Evolutionary conservation across 64 coral and sea anemone genomes (phyloP), one percentile per base, ranked within the genome.

Genomic region (Cladopsammia gracilis): DNA sequence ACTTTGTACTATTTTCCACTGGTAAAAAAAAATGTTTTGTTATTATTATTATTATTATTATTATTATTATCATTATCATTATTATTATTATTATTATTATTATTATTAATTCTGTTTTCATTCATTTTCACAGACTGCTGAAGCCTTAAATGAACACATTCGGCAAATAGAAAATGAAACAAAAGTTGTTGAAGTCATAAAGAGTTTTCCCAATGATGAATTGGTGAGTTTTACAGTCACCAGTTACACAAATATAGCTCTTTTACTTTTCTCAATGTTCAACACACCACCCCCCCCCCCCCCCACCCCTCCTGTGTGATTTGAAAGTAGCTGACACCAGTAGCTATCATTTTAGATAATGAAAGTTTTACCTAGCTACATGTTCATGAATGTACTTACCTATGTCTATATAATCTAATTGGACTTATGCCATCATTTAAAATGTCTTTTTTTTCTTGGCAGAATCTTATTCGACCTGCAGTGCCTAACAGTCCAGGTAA

Each of bases 151-250:
- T 78, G 98, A 99, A 69, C 98, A 99, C 49, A 91, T 99, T 77
- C 84, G 98, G 52, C 92, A 86, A 92, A 99, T 99, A 76, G 98
- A 99, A 76, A 99, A 99, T 58, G 98, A 99, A 77, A 90, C 98
- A 18, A 99, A 99, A 96, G 89, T 99, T 85, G 90, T 99, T 79
- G 91, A 99, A 89, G 72, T 99, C 51, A 99, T 99, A 61, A 99
- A 94, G 62, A 96, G 88, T 83, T 99, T 99, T 78, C 94, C 98
- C 62, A 96, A 96, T 92, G 98, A 99, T 89, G 98, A 99, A 76
- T 76, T 99, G 78, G 98, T 99, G 73, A 50, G 92, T 91, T 60
- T 84, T 6, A 84, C 49, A 64, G 53, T 58, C 14, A 46, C 24
- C 34, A 44, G 81, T 60, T 9, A 34, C 34, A 34, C 34, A 34